Base-by-base conservation (phyloP, 1,140 invertebrate species). In the Varroa destructor region DNA sequence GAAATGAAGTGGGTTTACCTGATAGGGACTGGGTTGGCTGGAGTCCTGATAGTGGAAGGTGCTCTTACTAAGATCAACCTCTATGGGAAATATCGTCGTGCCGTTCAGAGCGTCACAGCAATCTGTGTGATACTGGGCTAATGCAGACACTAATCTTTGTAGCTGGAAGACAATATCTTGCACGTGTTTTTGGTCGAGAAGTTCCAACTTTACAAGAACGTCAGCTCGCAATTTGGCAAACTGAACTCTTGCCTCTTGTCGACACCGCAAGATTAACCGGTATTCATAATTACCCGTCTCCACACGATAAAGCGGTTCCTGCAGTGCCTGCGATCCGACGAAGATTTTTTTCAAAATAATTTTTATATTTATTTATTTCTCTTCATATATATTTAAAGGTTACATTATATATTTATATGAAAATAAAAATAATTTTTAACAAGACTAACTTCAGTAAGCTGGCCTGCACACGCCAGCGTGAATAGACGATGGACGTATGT, bases 211-310 rank as follows among this genome's bases (percentile, higher is more conserved):
- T 0, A 97, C 91, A 4, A 97, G 81, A 0, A 99, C 95, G 81
- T 98, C 95, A 0, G 90, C 89, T 64, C 96, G 82, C 42, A 97
- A 82, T 75, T 90, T 89, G 14, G 93, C 93, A 82, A 99, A 99
- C 77, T 88, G 86, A 0, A 83, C 81, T 73, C 94, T 81, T 0
- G 94, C 94, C 75, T 96, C 89, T 83, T 98, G 94, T 43, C 96
- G 85, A 82, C 95, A 98, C 71, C 94, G 84, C 5, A 99, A 80
- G 55, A 98, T 87, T 71, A 98, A 80, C 74, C 89, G 87, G 79
- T 98, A 99, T 80, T 98, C 95, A 82, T 98, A 99, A 80, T 99
- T 99, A 71, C 95, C 95, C 5, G 96, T 98, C 81, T 98, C 95
- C 0, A 99, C 91, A 56, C 96, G 84, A 79, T 98, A 98, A 14